These are phyloP conservation scores for Copidosoma aretas DNA, from an alignment of 2,888 invertebrate species.

Conservation along the genomic window DNA sequence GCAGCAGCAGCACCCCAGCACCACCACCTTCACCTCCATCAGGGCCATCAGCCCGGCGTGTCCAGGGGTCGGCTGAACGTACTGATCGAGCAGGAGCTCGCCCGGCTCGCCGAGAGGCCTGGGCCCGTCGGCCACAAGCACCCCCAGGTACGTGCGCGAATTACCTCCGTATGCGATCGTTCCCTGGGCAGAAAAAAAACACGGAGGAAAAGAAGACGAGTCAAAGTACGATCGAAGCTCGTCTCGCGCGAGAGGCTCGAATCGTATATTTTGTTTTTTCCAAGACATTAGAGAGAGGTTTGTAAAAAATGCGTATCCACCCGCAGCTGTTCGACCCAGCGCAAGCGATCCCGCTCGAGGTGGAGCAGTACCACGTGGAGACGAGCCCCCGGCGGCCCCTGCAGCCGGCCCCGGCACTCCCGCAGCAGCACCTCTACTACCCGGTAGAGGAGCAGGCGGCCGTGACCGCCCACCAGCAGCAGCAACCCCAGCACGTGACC, in stretches of 20 bases:
- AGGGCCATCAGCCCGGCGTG: conserved; percentile 14
- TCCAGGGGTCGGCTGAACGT: conserved; percentile 16
- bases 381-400: conserved; percentile 27
- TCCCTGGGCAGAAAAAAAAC: not conserved
- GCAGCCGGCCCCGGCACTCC: not conserved
- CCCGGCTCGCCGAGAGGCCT: conserved; percentile 21
- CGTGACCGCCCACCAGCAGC: not conserved
- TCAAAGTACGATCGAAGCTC: too few species aligned
- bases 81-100: conserved; percentile 29
- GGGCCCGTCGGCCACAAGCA: conserved; percentile 4
- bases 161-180: too few species aligned
- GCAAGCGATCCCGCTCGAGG: conserved; percentile 33
- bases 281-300: too few species aligned
- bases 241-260: too few species aligned
- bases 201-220: not conserved
- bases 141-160: conserved; percentile 26
- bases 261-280: too few species aligned
- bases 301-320: not conserved
- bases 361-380: conserved; percentile 41
- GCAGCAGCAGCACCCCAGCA: conserved; percentile 26
- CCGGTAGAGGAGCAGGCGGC: conserved; percentile 18
- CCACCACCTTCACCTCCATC: not conserved
- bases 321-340: not conserved
- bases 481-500: not conserved
- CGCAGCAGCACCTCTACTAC: conserved; percentile 18